Conservation (phyloP, 2,797 vertebrate genomes). For the Propithecus perrieri region DNA sequence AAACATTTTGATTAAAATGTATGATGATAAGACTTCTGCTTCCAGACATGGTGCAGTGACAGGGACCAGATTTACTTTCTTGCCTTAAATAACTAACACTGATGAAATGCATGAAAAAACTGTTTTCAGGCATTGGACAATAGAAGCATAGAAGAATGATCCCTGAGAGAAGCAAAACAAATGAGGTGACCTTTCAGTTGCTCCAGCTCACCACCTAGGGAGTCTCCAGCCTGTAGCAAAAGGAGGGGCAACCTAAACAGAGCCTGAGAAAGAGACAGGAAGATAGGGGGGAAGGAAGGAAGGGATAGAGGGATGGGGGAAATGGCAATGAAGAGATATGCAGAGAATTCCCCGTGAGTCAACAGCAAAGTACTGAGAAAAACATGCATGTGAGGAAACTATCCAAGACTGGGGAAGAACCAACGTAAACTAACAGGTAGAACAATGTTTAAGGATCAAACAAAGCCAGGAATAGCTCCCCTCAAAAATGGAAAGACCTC, state of each 20-base stretch:
- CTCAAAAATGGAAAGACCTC: not conserved
- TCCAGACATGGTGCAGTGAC: not conserved
- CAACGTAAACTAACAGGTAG: not conserved
- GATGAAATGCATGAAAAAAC: not conserved
- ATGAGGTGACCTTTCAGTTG: not conserved
- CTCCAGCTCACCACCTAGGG: not conserved
- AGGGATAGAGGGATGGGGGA: too few species aligned
- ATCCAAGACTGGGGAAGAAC: not conserved
- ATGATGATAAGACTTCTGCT: not conserved
- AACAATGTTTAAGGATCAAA: not conserved
- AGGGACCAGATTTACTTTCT: not conserved
- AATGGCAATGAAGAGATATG: not conserved
- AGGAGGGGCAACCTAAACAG: not conserved
- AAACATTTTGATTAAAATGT: not conserved
- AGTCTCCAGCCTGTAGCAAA: not conserved
- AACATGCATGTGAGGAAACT: not conserved
- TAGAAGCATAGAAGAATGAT: not conserved
- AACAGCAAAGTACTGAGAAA: not conserved
- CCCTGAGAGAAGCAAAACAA: not conserved
- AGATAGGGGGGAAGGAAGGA: not conserved
- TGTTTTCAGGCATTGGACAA: not conserved
- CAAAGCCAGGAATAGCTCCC: not conserved
- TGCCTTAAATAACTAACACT: not conserved
- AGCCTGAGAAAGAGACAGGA: not conserved
- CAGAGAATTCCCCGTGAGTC: not conserved